Evolutionary conservation across 2,888 invertebrate species (phyloP).

Genomic region (Eumerus sabulonum): DNA sequence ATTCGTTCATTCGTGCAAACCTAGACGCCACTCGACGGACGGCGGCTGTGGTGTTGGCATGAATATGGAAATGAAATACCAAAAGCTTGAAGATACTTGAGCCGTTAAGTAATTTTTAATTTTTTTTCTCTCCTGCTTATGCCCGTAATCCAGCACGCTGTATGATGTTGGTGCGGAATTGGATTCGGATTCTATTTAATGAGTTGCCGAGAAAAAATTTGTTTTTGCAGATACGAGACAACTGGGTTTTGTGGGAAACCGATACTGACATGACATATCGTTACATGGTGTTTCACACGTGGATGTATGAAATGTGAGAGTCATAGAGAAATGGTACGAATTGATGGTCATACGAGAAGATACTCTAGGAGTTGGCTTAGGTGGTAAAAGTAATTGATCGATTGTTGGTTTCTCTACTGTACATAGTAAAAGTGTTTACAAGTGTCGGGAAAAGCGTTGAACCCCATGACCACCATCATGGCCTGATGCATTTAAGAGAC

Average conservation of each 20-base stretch:
- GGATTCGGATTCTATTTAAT: slow-evolving; percentile 42
- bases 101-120: slow-evolving; percentile 46
- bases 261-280: slow-evolving; percentile 8
- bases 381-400: no score
- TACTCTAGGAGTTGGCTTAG: no score
- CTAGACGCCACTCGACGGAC: slow-evolving; percentile 59
- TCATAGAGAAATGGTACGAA: no score
- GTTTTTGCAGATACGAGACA: slow-evolving; percentile 8
- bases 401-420: no score
- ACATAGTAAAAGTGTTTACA: no score
- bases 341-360: no score
- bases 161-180: slow-evolving; percentile 6
- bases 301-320: slow-evolving; percentile 18
- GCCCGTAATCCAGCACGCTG: slow-evolving; percentile 45
- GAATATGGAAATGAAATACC: slow-evolving; percentile 14
- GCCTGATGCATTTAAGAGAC: no score
- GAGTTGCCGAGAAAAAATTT: slow-evolving; percentile 18
- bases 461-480: no score
- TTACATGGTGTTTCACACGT: slow-evolving; percentile 46
- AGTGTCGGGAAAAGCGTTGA: no score
- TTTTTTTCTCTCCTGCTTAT: no score
- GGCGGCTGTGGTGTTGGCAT: slow-evolving; percentile 21
- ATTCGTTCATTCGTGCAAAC: slow-evolving; percentile 33
- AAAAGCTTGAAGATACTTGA: slow-evolving; percentile 6
- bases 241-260: slow-evolving; percentile 38